A percentile compares a stretch with the other conserved stretches of the same genome.
These are phyloP conservation scores for Temnothorax nylanderi DNA, from an alignment of 1,140 invertebrate species.

Conservation along the genomic window DNA sequence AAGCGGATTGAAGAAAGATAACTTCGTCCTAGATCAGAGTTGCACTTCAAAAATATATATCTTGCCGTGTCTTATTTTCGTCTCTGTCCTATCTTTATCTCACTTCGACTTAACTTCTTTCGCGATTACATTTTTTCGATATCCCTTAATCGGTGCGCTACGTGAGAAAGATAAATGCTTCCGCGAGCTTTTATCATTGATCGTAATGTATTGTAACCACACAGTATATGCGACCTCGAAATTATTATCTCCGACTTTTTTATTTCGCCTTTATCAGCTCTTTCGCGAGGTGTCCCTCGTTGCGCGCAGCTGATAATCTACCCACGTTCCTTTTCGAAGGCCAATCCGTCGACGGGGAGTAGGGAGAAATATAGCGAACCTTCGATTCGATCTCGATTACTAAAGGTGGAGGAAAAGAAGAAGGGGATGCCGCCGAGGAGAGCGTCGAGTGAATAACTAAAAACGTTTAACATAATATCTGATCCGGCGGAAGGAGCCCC, in stretches of 20 bases:
- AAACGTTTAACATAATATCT: conserved; percentile 82
- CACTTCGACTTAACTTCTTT: neutral
- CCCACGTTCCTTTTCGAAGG: conserved; percentile 42
- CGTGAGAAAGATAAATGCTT: neutral
- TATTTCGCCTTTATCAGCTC: conserved; percentile 51
- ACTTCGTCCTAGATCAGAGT: neutral
- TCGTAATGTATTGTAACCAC: neutral
- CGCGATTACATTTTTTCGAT: neutral
- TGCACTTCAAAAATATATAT: neutral
- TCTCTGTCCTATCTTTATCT: neutral
- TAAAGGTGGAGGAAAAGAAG: conserved; percentile 37
- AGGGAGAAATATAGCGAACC: conserved; percentile 43
- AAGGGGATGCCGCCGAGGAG: conserved; percentile 42
- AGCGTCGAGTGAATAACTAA: conserved; percentile 79
- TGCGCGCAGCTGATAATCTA: conserved; percentile 57
- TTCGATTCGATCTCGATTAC: conserved; percentile 80
- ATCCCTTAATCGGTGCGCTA: neutral
- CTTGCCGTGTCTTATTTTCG: conserved; percentile 12
- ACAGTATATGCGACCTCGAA: neutral
- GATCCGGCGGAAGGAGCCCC: conserved; percentile 76
- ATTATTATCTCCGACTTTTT: conserved; percentile 60
- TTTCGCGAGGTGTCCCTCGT: conserved; percentile 7
- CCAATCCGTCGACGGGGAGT: conserved; percentile 62
- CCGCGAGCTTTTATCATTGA: neutral
- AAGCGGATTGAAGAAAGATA: neutral